These are phyloP conservation scores for Ammodytes dubius DNA, from an alignment of 2,113 vertebrate genomes.

Conservation along the genomic window DNA sequence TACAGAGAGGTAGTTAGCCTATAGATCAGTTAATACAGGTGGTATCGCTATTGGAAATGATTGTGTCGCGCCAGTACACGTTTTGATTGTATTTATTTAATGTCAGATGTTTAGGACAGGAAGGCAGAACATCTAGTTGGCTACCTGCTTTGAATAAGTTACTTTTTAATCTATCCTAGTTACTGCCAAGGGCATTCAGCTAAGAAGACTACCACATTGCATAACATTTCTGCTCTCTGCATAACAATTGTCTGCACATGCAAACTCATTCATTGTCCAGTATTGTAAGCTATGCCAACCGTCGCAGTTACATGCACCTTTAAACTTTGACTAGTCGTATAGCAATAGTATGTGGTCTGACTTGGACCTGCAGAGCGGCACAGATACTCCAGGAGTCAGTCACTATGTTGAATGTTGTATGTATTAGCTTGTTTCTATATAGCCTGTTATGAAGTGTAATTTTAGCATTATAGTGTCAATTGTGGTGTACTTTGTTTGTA, in stretches of 20 bases:
- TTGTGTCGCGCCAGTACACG: too few species aligned
- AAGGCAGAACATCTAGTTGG: not conserved
- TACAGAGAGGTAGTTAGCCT: too few species aligned
- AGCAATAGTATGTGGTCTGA: not conserved
- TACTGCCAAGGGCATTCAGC: not conserved
- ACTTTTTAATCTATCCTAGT: not conserved
- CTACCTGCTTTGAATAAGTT: not conserved
- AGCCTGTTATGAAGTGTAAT: too few species aligned
- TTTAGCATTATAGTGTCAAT: too few species aligned
- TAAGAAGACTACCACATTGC: not conserved
- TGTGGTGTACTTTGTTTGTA: too few species aligned
- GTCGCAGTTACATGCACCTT: not conserved
- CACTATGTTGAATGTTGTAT: too few species aligned
- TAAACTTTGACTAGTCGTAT: not conserved
- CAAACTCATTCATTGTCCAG: not conserved
- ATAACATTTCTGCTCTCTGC: not conserved
- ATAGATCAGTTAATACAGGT: not conserved
- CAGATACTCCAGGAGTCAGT: too few species aligned
- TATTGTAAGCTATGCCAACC: too few species aligned
- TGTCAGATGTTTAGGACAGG: too few species aligned
- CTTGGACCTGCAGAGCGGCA: not conserved
- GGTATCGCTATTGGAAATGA: too few species aligned
- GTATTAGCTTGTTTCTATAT: too few species aligned
- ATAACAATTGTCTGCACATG: not conserved
- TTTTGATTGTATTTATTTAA: not conserved